Evolutionary conservation across 2,888 invertebrate genomes (phyloP).

Genomic region (Fissipunctia ypsillon): DNA sequence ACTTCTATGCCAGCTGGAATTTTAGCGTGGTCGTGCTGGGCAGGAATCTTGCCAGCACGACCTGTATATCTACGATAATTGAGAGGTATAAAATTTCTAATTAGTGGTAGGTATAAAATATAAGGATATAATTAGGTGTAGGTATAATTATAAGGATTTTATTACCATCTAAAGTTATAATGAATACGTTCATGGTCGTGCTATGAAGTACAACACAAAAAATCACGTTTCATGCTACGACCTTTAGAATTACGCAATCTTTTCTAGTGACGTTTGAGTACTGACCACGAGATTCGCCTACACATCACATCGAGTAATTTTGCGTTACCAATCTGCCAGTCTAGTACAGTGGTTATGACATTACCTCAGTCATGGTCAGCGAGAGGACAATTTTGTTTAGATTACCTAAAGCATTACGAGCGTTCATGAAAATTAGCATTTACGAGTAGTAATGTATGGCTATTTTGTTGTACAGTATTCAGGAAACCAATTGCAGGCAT

Average conservation of each 20-base stretch:
- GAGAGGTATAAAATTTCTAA: no score
- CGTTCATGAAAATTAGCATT: conserved; percentile 21
- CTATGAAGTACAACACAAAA: no score
- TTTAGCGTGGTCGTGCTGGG: no score
- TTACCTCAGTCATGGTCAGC: conserved; percentile 26
- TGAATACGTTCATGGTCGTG: no score
- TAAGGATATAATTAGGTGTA: no score
- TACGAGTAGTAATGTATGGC: conserved; percentile 9
- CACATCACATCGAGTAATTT: conserved; percentile 21
- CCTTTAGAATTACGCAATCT: conserved; percentile 16
- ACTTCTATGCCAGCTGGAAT: no score
- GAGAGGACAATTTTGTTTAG: conserved; percentile 31
- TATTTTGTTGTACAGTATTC: background rate
- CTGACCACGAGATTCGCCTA: conserved; percentile 3
- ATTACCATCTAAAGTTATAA: no score
- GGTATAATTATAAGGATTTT: no score
- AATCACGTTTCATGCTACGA: conserved; percentile 20
- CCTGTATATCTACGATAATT: no score
- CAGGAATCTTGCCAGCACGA: no score
- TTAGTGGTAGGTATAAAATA: no score
- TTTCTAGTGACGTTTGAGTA: conserved; percentile 1
- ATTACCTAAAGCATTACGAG: conserved; percentile 29
- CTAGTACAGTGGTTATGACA: conserved; percentile 14
- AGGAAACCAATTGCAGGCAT: background rate
- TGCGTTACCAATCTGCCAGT: background rate